Percentiles rank a stretch among this genome's conserved stretches.
Evolutionary conservation across 1,140 invertebrate species (phyloP).

Genomic region (Bombus consobrinus): DNA sequence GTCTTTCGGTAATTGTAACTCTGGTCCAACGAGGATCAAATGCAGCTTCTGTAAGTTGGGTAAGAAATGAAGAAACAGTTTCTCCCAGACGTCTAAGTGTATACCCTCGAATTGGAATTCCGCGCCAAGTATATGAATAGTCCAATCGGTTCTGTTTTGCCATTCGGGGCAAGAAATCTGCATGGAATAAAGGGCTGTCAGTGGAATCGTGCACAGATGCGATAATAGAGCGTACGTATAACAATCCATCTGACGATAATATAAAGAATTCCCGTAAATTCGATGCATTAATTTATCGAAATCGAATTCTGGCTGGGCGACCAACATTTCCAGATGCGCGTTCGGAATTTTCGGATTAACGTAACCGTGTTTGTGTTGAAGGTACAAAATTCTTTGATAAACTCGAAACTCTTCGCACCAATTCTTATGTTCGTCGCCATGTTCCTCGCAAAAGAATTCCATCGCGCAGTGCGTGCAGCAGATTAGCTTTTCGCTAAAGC

Average conservation of each 20-base stretch:
- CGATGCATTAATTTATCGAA: conserved; percentile 82
- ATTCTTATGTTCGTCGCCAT: conserved; percentile 68
- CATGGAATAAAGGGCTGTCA: conserved; percentile 85
- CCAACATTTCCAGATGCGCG: conserved; percentile 59
- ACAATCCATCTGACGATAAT: conserved; percentile 83
- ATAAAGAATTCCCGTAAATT: conserved; percentile 82
- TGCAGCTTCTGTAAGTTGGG: conserved; percentile 83
- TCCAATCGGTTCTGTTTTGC: conserved; percentile 72
- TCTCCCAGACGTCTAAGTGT: conserved; percentile 87
- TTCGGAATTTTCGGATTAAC: conserved; percentile 84
- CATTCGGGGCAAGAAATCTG: conserved; percentile 79
- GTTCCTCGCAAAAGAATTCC: conserved; percentile 76
- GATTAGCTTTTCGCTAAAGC: conserved; percentile 83
- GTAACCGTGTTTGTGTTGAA: conserved; percentile 81
- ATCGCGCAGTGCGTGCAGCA: conserved; percentile 85
- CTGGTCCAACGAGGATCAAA: conserved; percentile 86
- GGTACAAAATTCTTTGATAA: conserved; percentile 71
- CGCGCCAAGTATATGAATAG: conserved; percentile 86
- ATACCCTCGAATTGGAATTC: conserved; percentile 89
- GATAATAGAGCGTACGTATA: conserved; percentile 86
- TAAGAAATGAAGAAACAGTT: conserved; percentile 86
- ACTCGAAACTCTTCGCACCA: conserved; percentile 79
- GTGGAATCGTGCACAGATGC: conserved; percentile 85
- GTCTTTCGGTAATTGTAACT: conserved; percentile 84
- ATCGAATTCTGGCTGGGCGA: conserved; percentile 77